These are phyloP conservation scores for Chrysolina haemoptera DNA, from an alignment of 2,888 invertebrate species.

Conservation along the genomic window DNA sequence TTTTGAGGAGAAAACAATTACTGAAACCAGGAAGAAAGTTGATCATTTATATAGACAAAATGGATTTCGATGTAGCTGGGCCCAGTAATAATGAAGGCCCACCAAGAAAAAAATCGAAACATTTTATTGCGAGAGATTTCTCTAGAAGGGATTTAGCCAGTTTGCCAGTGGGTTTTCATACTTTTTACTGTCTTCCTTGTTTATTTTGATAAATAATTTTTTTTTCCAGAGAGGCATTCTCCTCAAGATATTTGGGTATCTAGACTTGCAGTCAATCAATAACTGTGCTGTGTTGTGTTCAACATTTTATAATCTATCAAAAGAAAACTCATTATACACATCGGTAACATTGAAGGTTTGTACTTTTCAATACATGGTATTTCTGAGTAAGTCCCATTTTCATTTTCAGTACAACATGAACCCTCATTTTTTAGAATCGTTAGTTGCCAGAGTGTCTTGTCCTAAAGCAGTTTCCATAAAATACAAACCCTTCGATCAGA, in stretches of 20 bases:
- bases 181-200: no score
- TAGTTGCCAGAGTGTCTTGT: conserved; percentile 57
- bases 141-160: conserved; percentile 48
- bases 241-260: conserved; percentile 57
- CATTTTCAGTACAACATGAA: conserved; percentile 59
- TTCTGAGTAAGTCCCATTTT: conserved; percentile 4
- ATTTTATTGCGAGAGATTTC: conserved; percentile 42
- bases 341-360: conserved; percentile 58
- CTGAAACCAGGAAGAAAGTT: conserved; percentile 10
- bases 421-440: conserved; percentile 57
- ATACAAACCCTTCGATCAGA: conserved; percentile 55
- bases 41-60: conserved; percentile 31
- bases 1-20: conserved; percentile 22
- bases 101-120: conserved; percentile 52
- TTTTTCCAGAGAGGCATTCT: conserved; percentile 57
- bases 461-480: conserved; percentile 57
- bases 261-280: conserved; percentile 59
- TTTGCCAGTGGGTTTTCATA: conserved; percentile 48
- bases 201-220: background rate
- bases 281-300: conserved; percentile 59
- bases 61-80: conserved; percentile 41
- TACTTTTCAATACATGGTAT: conserved; percentile 45
- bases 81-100: conserved; percentile 45
- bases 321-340: conserved; percentile 57
- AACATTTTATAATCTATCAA: conserved; percentile 58